Conservation (phyloP, 1,140 invertebrate species). For the Xylocopa sonorina region DNA sequence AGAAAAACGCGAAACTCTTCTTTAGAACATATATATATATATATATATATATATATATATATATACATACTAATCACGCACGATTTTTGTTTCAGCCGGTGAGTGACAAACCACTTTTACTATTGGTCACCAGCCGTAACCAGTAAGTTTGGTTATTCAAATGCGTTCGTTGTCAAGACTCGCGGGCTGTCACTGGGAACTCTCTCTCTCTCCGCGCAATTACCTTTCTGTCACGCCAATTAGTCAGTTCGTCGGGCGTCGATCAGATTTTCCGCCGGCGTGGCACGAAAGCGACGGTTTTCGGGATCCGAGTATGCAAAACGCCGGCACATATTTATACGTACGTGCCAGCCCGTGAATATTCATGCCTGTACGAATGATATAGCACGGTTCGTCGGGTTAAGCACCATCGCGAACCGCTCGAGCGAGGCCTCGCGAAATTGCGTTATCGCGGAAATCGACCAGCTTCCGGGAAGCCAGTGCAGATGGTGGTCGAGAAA, state of each 20-base stretch:
- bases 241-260: slow-evolving; percentile 5
- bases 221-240: slow-evolving; percentile 20
- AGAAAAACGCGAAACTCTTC: no score
- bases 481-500: not conserved
- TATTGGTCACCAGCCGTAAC: not conserved
- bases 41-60: no score
- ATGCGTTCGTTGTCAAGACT: no score
- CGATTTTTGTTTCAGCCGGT: slow-evolving; percentile 77
- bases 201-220: not conserved
- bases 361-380: slow-evolving; percentile 55
- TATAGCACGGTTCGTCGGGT: slow-evolving; percentile 40
- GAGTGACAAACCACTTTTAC: slow-evolving; percentile 61
- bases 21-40: no score
- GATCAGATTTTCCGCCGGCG: slow-evolving; percentile 1
- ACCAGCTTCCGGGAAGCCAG: slow-evolving; percentile 18
- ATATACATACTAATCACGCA: slow-evolving; percentile 18
- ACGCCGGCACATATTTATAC: slow-evolving; percentile 32
- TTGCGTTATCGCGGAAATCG: slow-evolving; percentile 38
- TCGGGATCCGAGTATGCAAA: slow-evolving; percentile 18
- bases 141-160: no score
- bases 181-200: no score
- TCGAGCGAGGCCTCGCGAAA: slow-evolving; percentile 23
- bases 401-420: slow-evolving; percentile 33
- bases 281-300: slow-evolving; percentile 2
- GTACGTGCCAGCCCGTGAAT: slow-evolving; percentile 38